Conservation (phyloP, 2,113 vertebrate genomes). For the Canis aureus region DNA sequence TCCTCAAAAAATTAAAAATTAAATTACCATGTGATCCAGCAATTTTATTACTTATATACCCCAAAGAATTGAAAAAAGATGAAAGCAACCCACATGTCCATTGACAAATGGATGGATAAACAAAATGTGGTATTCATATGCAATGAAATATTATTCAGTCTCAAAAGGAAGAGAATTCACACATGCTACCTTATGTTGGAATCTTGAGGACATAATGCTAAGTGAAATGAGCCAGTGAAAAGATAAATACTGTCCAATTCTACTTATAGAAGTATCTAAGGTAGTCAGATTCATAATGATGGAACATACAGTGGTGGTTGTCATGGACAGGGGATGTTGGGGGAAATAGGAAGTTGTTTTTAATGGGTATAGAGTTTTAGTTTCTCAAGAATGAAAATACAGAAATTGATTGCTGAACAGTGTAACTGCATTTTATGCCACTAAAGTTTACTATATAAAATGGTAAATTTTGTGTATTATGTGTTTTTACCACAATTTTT, state of each 20-base stretch:
- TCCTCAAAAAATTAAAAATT: not conserved
- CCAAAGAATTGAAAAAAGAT: not conserved
- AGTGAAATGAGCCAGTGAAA: not conserved
- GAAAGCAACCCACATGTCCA: not conserved
- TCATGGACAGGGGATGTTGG: too few species aligned
- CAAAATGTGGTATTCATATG: not conserved
- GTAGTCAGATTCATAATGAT: not conserved
- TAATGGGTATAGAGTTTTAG: not conserved
- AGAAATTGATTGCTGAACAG: not conserved
- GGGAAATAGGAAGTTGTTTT: not conserved
- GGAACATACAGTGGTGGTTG: not conserved
- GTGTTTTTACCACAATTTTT: not conserved
- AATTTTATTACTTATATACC: not conserved
- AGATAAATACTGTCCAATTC: not conserved
- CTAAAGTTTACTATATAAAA: not conserved
- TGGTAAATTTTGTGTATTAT: not conserved
- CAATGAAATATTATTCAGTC: not conserved
- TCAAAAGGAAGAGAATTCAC: not conserved
- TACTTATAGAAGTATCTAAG: not conserved
- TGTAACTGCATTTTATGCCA: not conserved
- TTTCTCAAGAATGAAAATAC: not conserved
- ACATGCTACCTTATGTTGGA: not conserved
- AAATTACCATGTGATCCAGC: not conserved
- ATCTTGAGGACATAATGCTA: not conserved
- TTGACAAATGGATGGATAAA: not conserved